Base-by-base conservation (phyloP, 2,113 vertebrate species). In the Gopherus flavomarginatus region DNA sequence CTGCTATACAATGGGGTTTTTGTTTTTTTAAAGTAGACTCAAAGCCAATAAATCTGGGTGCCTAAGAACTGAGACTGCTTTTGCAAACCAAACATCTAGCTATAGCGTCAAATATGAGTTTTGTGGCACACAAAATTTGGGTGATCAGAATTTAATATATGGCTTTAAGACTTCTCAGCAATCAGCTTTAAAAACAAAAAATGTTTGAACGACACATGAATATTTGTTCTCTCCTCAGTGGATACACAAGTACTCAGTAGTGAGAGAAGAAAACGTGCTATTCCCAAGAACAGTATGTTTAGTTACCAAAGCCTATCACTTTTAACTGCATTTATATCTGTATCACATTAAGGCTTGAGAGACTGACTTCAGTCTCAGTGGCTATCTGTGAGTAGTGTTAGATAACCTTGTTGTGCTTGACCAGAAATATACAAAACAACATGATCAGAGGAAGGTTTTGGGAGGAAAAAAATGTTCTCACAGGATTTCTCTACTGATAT, bases 231-330 rank as follows among this genome's bases (percentile, higher is more conserved):
- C 42, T 13, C 4, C 88, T 91, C 42, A 47, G 38, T 77, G 75
- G 75, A 47, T 77, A 38, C 4, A 82, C 79, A 38, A 47, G 0
- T 57, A 0, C 29, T 83, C 85, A 93, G 3, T 65, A 83, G 7
- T 83, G 5, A 10, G 3, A 62, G 35, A 93, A 77, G 81, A 90
- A 93, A 89, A 50, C 1, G 65, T 0, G 6, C 31, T 90, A 11
- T 49, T 90, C 69, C 80, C 86, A 50, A 90, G 72, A 10, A 44
- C 1, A 69, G 29, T 24, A 88, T 88, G 65, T 89, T 81, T 82
- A 54, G 81, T 90, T n/a, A 79, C 3, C 14, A 50, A 2, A 57
- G 22, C 16, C 44, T 29, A 11, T 26, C 21, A 82, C 0, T 0
- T 86, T 87, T 78, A 94, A 17, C 31, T 93, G n/a, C 35, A n/a